Base-by-base conservation (phyloP, 1,140 invertebrate genomes). In the Laupala kohalensis region DNA sequence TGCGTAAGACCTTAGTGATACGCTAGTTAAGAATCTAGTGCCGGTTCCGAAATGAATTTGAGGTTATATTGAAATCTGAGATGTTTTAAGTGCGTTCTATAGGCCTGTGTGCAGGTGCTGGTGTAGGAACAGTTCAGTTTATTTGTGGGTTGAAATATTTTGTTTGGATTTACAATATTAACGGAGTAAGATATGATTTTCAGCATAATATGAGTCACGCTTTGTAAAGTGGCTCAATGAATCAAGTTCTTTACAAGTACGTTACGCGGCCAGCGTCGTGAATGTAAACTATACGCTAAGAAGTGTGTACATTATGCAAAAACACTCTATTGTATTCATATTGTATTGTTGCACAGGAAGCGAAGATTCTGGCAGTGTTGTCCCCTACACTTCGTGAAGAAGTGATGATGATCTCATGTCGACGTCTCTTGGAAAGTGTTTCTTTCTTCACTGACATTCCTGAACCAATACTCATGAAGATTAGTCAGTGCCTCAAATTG, bases 401-500 rank as follows among this genome's bases (percentile, higher is more conserved):
- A 1, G 19, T 53, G 19, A 9, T 53, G 37, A 53, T 53, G 37
- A 9, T 13, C 37, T 13, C 9, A 9, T 53, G 37, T 19, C 37
- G 37, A 2, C 37, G 37, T 0, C 9, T 53, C 9, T 9, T 86
- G 9, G 9, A 53, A 19, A 53, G 19, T 19, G 37, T 53, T 9
- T 13, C 9, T 4, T 53, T 53, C 37, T 53, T 53, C 37, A 9
- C 9, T 19, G 37, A 19, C 37, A 53, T 53, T 19, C 37, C 37
- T 19, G 1, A 9, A 2, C 19, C 37, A 9, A 53, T 53, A 19
- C 37, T 53, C 9, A 19, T 53, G 37, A 9, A 19, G 19, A 19
- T 53, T 9, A 75, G 82, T 0, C 74, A 76, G 1, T 75, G 75
- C 9, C 74, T 86, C 30, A 75, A 72, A 1, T 77, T 78, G 6